Evolutionary conservation across 1,140 invertebrate species (phyloP).

Genomic region (Cydia amplana): DNA sequence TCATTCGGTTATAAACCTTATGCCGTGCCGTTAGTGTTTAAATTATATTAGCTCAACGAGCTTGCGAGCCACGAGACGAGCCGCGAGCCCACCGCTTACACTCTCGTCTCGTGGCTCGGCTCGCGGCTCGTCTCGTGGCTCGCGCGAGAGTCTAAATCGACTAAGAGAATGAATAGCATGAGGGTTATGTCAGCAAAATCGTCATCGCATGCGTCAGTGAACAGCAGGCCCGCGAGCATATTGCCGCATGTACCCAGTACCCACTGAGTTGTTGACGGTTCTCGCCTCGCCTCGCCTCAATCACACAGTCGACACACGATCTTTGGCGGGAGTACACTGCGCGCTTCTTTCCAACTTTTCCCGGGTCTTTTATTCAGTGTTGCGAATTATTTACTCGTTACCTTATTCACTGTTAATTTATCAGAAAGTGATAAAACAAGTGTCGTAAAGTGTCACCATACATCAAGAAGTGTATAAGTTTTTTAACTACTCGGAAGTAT

Average conservation of each 20-base stretch:
- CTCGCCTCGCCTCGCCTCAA: constrained; percentile 14
- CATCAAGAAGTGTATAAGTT: constrained; percentile 2
- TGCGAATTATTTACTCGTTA: not conserved
- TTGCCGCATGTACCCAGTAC: not conserved
- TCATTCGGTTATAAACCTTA: too few relatives aligned
- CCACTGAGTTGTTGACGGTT: not conserved
- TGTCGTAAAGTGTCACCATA: not conserved
- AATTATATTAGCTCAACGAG: too few relatives aligned
- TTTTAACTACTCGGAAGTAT: constrained; percentile 23
- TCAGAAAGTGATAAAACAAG: constrained; percentile 2
- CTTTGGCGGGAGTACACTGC: not conserved
- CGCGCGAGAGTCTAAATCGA: too few relatives aligned
- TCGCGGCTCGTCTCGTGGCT: too few relatives aligned
- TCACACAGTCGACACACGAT: constrained; percentile 6
- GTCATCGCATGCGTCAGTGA: constrained; percentile 11
- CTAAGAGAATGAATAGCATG: constrained; percentile 1
- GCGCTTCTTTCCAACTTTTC: not conserved
- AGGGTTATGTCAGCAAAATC: constrained; percentile 8
- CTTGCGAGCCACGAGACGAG: too few relatives aligned
- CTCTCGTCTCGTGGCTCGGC: too few relatives aligned
- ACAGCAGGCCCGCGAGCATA: constrained; percentile 11
- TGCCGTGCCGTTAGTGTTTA: too few relatives aligned
- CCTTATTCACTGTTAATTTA: not conserved
- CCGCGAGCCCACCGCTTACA: too few relatives aligned
- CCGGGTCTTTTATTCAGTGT: not conserved